Percentiles rank a stretch among this genome's conserved stretches.
These are phyloP conservation scores for Leucoma salicis DNA, from an alignment of 2,888 invertebrate species.

Conservation along the genomic window DNA sequence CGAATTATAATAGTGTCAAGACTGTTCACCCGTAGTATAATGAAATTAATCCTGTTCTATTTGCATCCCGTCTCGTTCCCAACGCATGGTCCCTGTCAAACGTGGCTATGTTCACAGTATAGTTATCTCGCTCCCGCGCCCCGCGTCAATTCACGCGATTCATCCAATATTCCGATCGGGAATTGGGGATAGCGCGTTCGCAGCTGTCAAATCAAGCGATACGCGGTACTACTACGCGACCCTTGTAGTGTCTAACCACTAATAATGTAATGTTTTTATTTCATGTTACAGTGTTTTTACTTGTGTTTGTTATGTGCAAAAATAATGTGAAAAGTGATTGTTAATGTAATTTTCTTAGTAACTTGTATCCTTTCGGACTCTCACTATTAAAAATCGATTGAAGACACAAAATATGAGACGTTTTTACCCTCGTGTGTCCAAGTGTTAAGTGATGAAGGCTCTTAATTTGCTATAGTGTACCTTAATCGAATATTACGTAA, in stretches of 20 bases:
- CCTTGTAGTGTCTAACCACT: constrained; percentile 30
- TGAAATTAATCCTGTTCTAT: constrained; percentile 68
- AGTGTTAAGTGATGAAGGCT: constrained; percentile 76
- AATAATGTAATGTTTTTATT: constrained; percentile 46
- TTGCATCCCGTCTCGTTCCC: constrained; percentile 67
- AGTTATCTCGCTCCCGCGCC: constrained; percentile 52
- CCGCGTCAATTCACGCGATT: constrained; percentile 67
- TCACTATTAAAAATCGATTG: constrained; percentile 49
- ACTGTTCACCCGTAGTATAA: constrained; percentile 55
- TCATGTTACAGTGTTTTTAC: constrained; percentile 77
- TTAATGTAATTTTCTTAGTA: constrained; percentile 74
- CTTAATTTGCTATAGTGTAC: constrained; percentile 61
- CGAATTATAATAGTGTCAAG: constrained; percentile 41
- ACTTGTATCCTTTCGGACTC: constrained; percentile 79
- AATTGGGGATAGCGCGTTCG: constrained; percentile 75
- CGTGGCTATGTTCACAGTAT: constrained; percentile 60
- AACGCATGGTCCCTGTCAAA: constrained; percentile 51
- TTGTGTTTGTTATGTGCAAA: constrained; percentile 81
- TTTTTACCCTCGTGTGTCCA: constrained; percentile 56
- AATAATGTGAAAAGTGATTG: constrained; percentile 83
- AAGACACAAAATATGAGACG: constrained; percentile 73
- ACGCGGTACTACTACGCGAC: constrained; percentile 41
- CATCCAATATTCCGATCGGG: constrained; percentile 71
- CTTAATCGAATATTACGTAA: constrained; percentile 68
- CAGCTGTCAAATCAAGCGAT: constrained; percentile 80